These are phyloP conservation scores for Microcebus ravelobensis DNA, from an alignment of 2,113 vertebrate genomes.

Conservation along the genomic window DNA sequence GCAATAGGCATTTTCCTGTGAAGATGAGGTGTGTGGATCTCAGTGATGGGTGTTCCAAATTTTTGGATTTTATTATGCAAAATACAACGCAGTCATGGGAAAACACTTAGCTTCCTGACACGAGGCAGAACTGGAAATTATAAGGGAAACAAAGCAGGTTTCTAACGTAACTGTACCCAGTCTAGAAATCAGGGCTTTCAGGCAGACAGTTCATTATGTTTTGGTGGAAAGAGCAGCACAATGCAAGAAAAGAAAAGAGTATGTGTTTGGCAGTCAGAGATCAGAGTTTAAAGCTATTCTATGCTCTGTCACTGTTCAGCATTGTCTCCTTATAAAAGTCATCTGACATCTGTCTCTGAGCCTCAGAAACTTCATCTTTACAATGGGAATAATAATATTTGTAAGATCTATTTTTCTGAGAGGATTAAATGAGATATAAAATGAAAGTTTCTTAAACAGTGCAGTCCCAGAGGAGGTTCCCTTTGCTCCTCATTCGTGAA, in stretches of 20 bases:
- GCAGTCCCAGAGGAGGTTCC: not conserved
- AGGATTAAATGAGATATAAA: not conserved
- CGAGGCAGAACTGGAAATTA: conserved; percentile 7
- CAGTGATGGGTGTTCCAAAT: not conserved
- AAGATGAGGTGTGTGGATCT: not conserved
- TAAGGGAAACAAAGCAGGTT: not conserved
- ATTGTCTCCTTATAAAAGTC: not conserved
- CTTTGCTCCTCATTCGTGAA: not conserved
- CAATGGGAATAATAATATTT: not conserved
- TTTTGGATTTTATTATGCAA: conserved; percentile 5
- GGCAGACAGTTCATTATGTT: not conserved
- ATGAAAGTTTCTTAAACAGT: not conserved
- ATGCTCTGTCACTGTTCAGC: not conserved
- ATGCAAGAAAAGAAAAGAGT: not conserved
- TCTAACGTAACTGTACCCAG: not conserved
- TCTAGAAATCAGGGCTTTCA: not conserved
- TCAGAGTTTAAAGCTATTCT: not conserved
- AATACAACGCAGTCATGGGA: not conserved
- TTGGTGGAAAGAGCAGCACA: not conserved
- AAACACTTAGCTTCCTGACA: conserved; percentile 18
- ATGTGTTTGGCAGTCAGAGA: too few relatives aligned
- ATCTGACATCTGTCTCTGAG: not conserved
- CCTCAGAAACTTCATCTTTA: not conserved
- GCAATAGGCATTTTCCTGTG: not conserved
- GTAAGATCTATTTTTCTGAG: not conserved